phyloP scores from a whole-genome alignment of 2,797 vertebrate species.

The Merluccius polli region DNA sequence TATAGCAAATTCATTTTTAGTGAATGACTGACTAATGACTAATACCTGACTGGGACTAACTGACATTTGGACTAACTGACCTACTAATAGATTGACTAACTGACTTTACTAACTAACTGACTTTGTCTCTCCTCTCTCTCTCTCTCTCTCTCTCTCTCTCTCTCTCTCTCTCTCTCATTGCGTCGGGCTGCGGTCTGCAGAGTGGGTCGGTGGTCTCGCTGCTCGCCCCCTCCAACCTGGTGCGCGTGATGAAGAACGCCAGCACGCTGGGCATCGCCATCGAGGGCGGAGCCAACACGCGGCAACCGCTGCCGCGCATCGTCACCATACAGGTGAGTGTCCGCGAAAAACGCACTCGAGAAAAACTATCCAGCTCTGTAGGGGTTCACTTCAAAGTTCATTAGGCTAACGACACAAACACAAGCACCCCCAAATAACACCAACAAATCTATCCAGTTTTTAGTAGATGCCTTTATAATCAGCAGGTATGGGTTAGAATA shows the following conservation, averaged over 20 bases:
- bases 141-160: neutral
- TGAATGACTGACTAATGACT: neutral
- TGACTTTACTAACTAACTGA: neutral
- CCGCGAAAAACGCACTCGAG: accelerated
- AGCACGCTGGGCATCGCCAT: slow-evolving; percentile 90
- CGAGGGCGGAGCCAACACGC: slow-evolving; percentile 91
- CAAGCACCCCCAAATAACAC: neutral
- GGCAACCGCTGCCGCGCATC: slow-evolving; percentile 90
- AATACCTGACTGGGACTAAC: neutral
- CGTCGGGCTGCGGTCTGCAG: slow-evolving; percentile 50
- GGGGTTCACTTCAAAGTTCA: neutral
- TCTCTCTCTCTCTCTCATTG: neutral
- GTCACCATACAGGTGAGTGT: slow-evolving; percentile 88
- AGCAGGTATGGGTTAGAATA: too few species aligned
- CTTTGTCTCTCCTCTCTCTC: neutral
- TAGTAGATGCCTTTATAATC: too few species aligned
- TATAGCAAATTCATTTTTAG: neutral
- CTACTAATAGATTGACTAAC: too few species aligned
- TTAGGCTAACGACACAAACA: neutral
- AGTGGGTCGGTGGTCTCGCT: slow-evolving; percentile 57
- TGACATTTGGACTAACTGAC: neutral
- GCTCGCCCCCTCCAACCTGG: slow-evolving; percentile 69
- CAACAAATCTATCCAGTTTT: too few species aligned
- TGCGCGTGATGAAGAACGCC: slow-evolving; percentile 84
- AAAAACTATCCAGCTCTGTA: neutral